These are phyloP conservation scores for Manis javanica DNA, from an alignment of 2,797 vertebrate species.

Conservation along the genomic window DNA sequence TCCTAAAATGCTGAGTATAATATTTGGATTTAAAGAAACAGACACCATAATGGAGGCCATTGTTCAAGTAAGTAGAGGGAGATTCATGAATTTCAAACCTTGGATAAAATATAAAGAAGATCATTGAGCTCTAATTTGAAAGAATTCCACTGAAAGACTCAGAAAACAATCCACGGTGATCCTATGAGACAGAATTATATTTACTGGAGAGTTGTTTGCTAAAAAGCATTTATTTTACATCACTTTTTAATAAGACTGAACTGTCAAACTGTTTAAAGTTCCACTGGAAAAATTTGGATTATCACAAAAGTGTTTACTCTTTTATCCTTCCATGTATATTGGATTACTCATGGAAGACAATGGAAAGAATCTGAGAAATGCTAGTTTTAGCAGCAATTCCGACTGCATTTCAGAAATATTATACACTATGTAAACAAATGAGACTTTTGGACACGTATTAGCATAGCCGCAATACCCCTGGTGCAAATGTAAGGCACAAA, in stretches of 20 bases:
- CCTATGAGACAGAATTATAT: slow-evolving; percentile 34
- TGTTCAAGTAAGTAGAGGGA: slow-evolving; percentile 76
- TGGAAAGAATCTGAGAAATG: slow-evolving; percentile 83
- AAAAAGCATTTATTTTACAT: slow-evolving; percentile 64
- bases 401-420: slow-evolving; percentile 72
- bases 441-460: slow-evolving; percentile 24
- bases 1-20: slow-evolving; percentile 73
- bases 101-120: slow-evolving; percentile 71
- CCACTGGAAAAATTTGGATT: slow-evolving; percentile 66
- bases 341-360: slow-evolving; percentile 70
- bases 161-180: slow-evolving; percentile 50
- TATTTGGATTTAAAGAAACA: slow-evolving; percentile 79
- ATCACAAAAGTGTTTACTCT: slow-evolving; percentile 76
- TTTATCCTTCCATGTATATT: slow-evolving; percentile 64
- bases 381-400: slow-evolving; percentile 63
- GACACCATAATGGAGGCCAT: slow-evolving; percentile 70
- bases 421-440: slow-evolving; percentile 62
- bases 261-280: slow-evolving; percentile 82
- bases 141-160: slow-evolving; percentile 52
- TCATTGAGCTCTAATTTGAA: slow-evolving; percentile 64
- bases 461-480: slow-evolving; percentile 29
- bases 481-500: neutral
- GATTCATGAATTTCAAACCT: slow-evolving; percentile 67
- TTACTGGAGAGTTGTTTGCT: slow-evolving; percentile 61
- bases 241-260: slow-evolving; percentile 58